Evolutionary conservation across 1,140 invertebrate species (phyloP).

Genomic region (Anagrus nilaparvatae): DNA sequence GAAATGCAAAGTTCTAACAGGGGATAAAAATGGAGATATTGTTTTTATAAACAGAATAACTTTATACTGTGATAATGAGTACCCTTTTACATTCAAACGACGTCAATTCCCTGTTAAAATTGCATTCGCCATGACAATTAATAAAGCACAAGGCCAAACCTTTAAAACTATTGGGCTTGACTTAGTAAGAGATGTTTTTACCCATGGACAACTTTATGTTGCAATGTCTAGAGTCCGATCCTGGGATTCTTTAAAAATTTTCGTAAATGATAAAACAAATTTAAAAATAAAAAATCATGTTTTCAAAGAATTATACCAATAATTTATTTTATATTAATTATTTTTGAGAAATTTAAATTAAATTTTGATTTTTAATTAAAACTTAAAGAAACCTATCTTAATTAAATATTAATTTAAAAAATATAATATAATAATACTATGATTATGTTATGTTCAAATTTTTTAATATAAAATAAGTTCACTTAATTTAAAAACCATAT

Average conservation of each 20-base stretch:
- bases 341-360: too few species aligned
- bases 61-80: neutral
- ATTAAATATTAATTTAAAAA: too few species aligned
- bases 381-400: too few species aligned
- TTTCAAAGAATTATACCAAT: neutral
- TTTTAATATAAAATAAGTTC: too few species aligned
- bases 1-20: neutral
- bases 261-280: neutral
- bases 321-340: too few species aligned
- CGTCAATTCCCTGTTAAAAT: neutral
- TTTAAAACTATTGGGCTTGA: neutral
- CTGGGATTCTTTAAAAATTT: neutral
- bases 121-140: neutral
- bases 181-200: neutral
- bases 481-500: too few species aligned
- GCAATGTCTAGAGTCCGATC: neutral
- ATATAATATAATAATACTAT: too few species aligned
- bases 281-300: neutral
- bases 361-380: too few species aligned
- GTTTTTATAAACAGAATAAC: neutral
- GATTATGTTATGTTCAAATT: too few species aligned
- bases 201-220: neutral
- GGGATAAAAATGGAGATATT: neutral
- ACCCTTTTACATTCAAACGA: neutral
- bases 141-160: neutral